Base-by-base conservation (phyloP, 2,888 invertebrate genomes). In the Rapana venosa region DNA sequence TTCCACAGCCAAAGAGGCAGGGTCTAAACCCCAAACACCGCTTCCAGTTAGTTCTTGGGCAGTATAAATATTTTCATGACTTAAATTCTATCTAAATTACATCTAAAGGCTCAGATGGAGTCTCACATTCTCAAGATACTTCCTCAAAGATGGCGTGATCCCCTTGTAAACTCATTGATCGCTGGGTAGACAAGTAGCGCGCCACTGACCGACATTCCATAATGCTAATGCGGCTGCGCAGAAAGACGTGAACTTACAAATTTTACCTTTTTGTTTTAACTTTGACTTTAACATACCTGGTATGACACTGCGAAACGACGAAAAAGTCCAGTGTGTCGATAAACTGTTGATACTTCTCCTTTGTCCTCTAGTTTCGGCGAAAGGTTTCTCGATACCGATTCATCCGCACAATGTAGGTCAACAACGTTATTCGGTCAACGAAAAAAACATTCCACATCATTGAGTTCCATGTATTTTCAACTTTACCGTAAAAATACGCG, bases 201-300 rank as follows among this genome's bases (percentile, higher is more conserved):
- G 89, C 89, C 85, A 56, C 30, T 89, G 85, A 89, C 89, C 89
- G 89, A 89, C 89, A 89, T 89, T 89, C 85, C 89, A 66, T 26
- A 66, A 66, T 81, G 84, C 70, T 84, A 89, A 47, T 89, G 89
- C 91, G 22, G 36, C 90, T 32, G 91, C 89, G 22, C 90, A 91
- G 87, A 66, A 61, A 66, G 61, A 85, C 26, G 26, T 83, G 8
- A 26, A 83, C 81, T 47, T 47, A 26, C 22, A 26, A 83, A 26
- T 30, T 17, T 83, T 83, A 83, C 47, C 81, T 83, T 36, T 81
- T 83, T 22, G 36, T 17, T 26, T 17, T 26, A 83, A 83, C 47
- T 17, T 47, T 13, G 26, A 0, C 36, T 47, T 47, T 47, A 47
- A 83, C 26, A 83, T 4, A 17, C 26, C 36, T 22, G 4, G 11